Conservation (phyloP, 2,888 invertebrate genomes). For the Steinernema hermaphroditum region DNA sequence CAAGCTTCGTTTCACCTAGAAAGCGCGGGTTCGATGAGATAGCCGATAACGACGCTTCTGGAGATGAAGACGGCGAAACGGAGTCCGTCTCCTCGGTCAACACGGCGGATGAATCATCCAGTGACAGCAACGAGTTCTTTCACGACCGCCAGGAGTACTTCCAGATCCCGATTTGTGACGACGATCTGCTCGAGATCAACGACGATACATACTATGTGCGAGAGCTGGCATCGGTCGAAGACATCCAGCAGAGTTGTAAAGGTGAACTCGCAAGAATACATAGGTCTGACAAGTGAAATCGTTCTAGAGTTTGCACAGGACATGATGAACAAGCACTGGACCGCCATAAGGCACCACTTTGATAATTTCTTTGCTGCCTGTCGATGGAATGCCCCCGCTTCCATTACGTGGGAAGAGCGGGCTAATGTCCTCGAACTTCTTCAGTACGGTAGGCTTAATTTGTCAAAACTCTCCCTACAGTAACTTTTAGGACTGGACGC, state of each 20-base stretch:
- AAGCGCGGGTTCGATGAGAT: background rate
- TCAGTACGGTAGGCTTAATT: background rate
- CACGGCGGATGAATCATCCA: background rate
- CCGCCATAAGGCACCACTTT: conserved; percentile 25
- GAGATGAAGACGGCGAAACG: no score
- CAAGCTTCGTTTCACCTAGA: background rate
- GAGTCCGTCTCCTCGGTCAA: background rate
- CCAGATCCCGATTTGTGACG: conserved; percentile 39
- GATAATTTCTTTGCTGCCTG: conserved; percentile 34
- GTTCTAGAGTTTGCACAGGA: background rate
- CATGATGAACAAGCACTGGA: conserved; percentile 22
- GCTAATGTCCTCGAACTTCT: conserved; percentile 2
- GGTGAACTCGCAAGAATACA: background rate
- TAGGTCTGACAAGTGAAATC: no score
- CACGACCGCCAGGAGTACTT: conserved; percentile 30
- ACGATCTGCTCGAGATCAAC: conserved; percentile 36
- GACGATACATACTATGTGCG: conserved; percentile 34
- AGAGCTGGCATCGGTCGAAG: conserved; percentile 20
- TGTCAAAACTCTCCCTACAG: background rate
- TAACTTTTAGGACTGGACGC: background rate
- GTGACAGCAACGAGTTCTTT: background rate
- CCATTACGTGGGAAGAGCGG: conserved; percentile 7
- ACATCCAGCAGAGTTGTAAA: conserved; percentile 30
- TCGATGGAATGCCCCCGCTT: conserved; percentile 31
- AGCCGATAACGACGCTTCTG: background rate